Evolutionary conservation across 2,113 vertebrate species (phyloP).

Genomic region (Bagarius yarrelli): DNA sequence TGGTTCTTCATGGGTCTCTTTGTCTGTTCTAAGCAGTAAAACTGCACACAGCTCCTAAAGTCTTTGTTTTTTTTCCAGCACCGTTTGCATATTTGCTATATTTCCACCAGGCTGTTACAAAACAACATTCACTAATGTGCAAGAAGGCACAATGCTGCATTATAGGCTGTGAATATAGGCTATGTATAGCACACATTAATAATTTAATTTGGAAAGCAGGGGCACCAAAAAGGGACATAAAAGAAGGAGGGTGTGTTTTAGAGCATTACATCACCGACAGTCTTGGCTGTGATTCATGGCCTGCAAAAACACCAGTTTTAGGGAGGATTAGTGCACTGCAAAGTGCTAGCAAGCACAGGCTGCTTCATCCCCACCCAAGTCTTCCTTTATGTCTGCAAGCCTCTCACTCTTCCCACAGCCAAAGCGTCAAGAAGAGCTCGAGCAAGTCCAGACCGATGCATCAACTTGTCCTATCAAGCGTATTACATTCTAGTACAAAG

Average conservation of each 20-base stretch:
- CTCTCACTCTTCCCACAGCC: neutral
- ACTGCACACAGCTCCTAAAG: too few species aligned
- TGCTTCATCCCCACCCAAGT: constrained; percentile 31
- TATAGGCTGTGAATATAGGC: too few species aligned
- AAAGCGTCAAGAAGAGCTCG: neutral
- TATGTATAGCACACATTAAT: neutral
- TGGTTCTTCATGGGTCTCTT: too few species aligned
- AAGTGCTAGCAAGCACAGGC: constrained; percentile 11
- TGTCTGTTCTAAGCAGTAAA: too few species aligned
- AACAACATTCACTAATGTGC: too few species aligned
- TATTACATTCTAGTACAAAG: constrained; percentile 13
- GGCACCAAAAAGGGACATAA: constrained; percentile 20
- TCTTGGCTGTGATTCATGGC: constrained; percentile 24
- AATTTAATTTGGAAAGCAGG: constrained; percentile 9
- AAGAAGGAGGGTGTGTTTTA: constrained; percentile 23
- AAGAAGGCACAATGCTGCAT: too few species aligned
- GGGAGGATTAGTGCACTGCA: constrained; percentile 28
- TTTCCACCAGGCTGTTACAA: too few species aligned
- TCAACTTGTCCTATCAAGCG: neutral
- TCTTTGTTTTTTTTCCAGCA: too few species aligned
- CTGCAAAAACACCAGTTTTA: constrained; percentile 37
- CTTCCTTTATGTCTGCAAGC: constrained; percentile 38
- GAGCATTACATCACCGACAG: constrained; percentile 24
- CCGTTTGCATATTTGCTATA: too few species aligned
- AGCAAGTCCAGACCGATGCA: constrained; percentile 33